Percentiles rank a stretch among this genome's conserved stretches.
phyloP scores from a whole-genome alignment of 1,140 invertebrate species.

The Prorops nasuta region DNA sequence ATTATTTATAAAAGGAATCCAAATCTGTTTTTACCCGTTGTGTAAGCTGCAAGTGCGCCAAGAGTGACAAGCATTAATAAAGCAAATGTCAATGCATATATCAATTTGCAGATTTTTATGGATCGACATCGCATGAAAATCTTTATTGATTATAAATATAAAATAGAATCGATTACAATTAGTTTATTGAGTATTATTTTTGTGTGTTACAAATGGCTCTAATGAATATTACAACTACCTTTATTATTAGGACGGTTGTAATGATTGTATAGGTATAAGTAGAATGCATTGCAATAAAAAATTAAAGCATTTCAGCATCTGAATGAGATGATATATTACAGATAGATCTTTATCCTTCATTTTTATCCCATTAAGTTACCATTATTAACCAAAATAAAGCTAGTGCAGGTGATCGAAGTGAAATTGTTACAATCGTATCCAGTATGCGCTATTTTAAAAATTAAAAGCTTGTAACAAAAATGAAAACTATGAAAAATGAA shows the following conservation, averaged over 20 bases:
- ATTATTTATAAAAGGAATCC: constrained; percentile 54
- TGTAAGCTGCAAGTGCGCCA: constrained; percentile 49
- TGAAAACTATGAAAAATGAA: too few relatives aligned
- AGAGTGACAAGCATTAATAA: constrained; percentile 55
- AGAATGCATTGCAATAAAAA: not conserved
- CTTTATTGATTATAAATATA: not conserved
- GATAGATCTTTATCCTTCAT: not conserved
- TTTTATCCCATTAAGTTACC: not conserved
- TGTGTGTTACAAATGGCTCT: not conserved
- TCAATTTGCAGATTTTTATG: constrained; percentile 39
- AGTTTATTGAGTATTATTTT: not conserved
- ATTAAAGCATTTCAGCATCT: not conserved
- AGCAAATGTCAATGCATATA: constrained; percentile 40
- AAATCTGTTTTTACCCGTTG: constrained; percentile 42
- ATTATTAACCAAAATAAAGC: not conserved
- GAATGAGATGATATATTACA: not conserved
- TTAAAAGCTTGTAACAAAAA: too few relatives aligned
- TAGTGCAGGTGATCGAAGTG: not conserved
- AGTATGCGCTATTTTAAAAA: not conserved
- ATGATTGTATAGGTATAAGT: not conserved
- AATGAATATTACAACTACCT: not conserved
- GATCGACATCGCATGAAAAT: constrained; percentile 30
- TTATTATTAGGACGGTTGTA: not conserved
- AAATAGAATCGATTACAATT: not conserved
- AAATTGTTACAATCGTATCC: not conserved